Conservation (phyloP, 2,797 vertebrate species). For the Chloroceryle inda region DNA sequence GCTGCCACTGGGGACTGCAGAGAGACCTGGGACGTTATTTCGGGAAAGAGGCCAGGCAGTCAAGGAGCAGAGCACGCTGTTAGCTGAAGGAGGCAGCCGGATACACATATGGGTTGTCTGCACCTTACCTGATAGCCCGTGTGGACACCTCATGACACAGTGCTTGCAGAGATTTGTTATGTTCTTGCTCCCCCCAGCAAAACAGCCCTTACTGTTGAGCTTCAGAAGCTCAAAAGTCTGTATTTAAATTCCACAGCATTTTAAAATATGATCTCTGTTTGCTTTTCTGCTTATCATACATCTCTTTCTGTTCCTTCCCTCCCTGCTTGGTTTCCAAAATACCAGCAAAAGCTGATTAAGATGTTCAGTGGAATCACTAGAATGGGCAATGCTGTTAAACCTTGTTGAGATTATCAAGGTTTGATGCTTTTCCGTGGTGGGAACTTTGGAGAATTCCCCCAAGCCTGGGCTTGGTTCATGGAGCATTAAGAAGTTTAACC, state of each 20-base stretch:
- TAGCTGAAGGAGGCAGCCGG: neutral
- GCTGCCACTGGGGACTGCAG: neutral
- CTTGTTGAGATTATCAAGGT: neutral
- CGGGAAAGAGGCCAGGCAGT: neutral
- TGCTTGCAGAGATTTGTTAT: neutral
- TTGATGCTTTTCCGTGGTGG: neutral
- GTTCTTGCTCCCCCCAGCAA: neutral
- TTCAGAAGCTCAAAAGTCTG: neutral
- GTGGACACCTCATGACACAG: accelerated
- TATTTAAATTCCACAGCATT: neutral
- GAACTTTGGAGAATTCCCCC: neutral
- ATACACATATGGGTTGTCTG: neutral
- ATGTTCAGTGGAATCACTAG: neutral
- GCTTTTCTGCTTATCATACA: neutral
- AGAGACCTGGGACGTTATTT: neutral
- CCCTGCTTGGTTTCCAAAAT: neutral
- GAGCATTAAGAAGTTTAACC: neutral
- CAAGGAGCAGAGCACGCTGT: neutral
- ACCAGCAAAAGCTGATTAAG: neutral
- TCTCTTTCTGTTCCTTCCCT: neutral
- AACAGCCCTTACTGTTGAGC: neutral
- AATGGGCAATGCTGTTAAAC: neutral
- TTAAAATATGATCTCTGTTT: accelerated
- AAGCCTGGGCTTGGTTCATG: neutral
- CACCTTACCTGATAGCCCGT: neutral